Base-by-base conservation (phyloP, 2,888 invertebrate species). In the Drepanosiphum platanoidis region DNA sequence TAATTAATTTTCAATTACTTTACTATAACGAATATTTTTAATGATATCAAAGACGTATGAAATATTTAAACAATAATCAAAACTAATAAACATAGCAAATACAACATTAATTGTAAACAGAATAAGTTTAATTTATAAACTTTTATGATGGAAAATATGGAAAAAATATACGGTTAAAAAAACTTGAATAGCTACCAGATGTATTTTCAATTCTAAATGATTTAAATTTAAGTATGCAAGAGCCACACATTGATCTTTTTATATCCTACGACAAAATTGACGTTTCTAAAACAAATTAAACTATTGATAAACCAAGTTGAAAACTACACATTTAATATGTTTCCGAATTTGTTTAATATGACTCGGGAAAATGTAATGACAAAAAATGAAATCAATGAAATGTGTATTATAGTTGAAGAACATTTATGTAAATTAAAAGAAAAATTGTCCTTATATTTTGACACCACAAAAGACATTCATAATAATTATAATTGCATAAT, bases 301-400 rank as follows among this genome's bases (percentile, higher is more conserved):
- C n/a, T n/a, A n/a, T n/a, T n/a, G 68, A 79, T 8, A 68, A 68
- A 79, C 32, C 68, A 32, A 66, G 18, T 66, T 7, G 32, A 79
- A 32, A 66, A 79, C 66, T 18, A 66, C 4, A 61, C 15, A 36
- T 75, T 75, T 75, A 27, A 32, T 30, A 75, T 61, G 27, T 58
- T 61, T 75, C 58, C 61, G 8, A 74, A 74, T 74, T 74, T 74
- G 11, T 74, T 52, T 52, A 75, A 36, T 15, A 58, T 75, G 30
- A 11, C 42, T 32, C 42, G 42, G 18, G 39, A 64, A 78, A 78
- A 64, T 78, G 30, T 66, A 64, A 64, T 78, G 30, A 78, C 18
- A 42, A 64, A 78, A 78, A 78, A 64, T 64, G 15, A 64, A 78
- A 78, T 64, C 18, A n/a, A 58, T 58, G 74, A 74, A 52, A 74